Base-by-base conservation (phyloP, 1,140 invertebrate genomes). In the Sarcophaga bullata region DNA sequence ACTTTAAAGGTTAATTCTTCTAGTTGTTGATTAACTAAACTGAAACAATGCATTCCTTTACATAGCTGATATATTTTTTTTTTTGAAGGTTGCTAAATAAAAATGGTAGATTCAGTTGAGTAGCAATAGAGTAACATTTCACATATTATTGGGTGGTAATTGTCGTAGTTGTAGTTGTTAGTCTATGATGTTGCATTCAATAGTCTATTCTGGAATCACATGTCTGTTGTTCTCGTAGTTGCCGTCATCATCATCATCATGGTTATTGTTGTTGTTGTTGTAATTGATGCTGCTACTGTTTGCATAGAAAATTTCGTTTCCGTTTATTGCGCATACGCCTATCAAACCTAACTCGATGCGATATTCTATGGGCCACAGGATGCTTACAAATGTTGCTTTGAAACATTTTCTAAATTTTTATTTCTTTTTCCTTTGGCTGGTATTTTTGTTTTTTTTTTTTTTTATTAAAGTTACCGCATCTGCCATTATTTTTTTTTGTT, bases 251-350 rank as follows among this genome's bases (percentile, higher is more conserved):
- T 75, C 10, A 15, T 75, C 11, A 25, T 75, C 15, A 5, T 50
- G 7, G 5, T 78, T 48, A 50, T 46, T 52, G 48, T 37, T 37
- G 25, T 48, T 78, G 75, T 8, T n/a, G 13, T n/a, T 15, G 47
- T 76, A 2, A 47, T 19, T 10, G 48, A 25, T 50, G 15, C 9
- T 48, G 8, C 48, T 25, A 4, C 6, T 48, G 48, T 52, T 50
- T 19, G 9, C 19, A n/a, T 37, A 37, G 25, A 37, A 37, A 37
- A 37, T 37, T 78, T 50, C 8, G 48, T 19, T 78, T 50, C 75
- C 48, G 49, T 78, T 78, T 81, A 83, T 17, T 81, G 78, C 50
- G 82, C 82, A 83, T 80, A 78, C 78, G 76, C 80, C 48, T 46
- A 52, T 83, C 82, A 73, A 83, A 83, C 82, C 81, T 81, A 75